phyloP scores from a whole-genome alignment of 1,140 invertebrate genomes.

The Drosophila orosa region DNA sequence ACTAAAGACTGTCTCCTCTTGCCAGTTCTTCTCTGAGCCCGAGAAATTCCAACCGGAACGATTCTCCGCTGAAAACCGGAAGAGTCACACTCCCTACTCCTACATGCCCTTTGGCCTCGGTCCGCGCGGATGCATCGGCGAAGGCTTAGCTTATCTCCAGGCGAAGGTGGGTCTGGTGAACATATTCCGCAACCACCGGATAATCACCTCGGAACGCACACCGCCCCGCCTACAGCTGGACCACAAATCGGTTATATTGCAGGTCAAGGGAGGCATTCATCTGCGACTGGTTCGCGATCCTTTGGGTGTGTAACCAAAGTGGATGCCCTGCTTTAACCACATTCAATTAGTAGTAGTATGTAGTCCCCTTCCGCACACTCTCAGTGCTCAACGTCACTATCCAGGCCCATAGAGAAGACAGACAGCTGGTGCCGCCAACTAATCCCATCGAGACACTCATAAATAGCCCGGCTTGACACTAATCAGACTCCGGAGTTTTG shows the following conservation, averaged over 20 bases:
- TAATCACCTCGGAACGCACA: conserved; percentile 62
- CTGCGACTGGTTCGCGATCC: conserved; percentile 70
- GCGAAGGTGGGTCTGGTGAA: conserved; percentile 72
- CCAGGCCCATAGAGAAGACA: conserved; percentile 4
- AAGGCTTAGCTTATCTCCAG: conserved; percentile 71
- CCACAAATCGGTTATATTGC: conserved; percentile 69
- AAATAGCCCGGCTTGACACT: conserved; percentile 55
- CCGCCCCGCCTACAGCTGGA: conserved; percentile 61
- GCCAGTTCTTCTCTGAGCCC: conserved; percentile 88
- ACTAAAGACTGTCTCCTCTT: no score
- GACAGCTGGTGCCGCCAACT: conserved; percentile 26
- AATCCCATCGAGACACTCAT: conserved; percentile 46
- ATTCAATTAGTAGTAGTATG: not conserved
- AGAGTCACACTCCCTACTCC: conserved; percentile 84
- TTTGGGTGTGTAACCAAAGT: no score
- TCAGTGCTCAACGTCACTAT: not conserved
- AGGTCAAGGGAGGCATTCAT: conserved; percentile 73
- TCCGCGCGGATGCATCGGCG: conserved; percentile 90
- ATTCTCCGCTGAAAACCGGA: conserved; percentile 85
- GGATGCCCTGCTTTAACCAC: no score
- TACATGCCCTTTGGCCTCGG: conserved; percentile 93
- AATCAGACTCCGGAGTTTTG: conserved; percentile 44
- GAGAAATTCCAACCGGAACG: conserved; percentile 88
- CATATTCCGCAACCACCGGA: conserved; percentile 70
- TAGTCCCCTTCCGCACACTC: not conserved